Base-by-base conservation (phyloP, 2,888 invertebrate genomes). In the Drosophila acutilabella region DNA sequence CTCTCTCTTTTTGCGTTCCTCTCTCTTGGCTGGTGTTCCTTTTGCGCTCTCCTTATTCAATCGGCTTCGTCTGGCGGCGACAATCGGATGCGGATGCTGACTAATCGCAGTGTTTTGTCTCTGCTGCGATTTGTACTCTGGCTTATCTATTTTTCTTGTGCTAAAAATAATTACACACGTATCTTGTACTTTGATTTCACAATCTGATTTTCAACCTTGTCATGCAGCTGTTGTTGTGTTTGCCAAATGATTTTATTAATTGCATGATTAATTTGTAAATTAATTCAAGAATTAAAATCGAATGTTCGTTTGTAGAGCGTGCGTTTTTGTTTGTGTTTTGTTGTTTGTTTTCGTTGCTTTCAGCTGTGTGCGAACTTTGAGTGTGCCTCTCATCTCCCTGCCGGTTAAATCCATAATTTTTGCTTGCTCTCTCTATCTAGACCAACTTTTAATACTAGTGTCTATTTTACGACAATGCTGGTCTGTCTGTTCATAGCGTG, bases 131-230 rank as follows among this genome's bases (percentile, higher is more conserved):
- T 48, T 53, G 52, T 20, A 60, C 57, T 51, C 20, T 42, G 75
- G 3, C 45, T 40, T 48, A 18, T 40, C 36, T 42, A 38, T 62
- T 20, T 23, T 20, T 11, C 11, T 18, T 11, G n/a, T 30, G 56
- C 79, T 78, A 74, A 59, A 78, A 74, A 62, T 65, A 70, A 45
- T 36, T 6, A 38, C 8, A 54, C 64, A 74, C 70, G 65, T 70
- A 53, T 16, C n/a, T 42, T 62, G 44, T 36, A 59, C 52, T 60
- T 78, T 73, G 45, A 74, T 73, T 78, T 61, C 48, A 47, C 42
- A 36, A 56, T 53, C 18, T 44, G 33, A 40, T 2, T 16, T 33
- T 18, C 44, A 20, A 60, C 57, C 68, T 64, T 50, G 44, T 52
- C 61, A 33, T 56, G 13, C 59, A 50, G 45, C 60, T 50, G 59